These are phyloP conservation scores for Anguilla rostrata DNA, from an alignment of 2,113 vertebrate species.

Conservation along the genomic window DNA sequence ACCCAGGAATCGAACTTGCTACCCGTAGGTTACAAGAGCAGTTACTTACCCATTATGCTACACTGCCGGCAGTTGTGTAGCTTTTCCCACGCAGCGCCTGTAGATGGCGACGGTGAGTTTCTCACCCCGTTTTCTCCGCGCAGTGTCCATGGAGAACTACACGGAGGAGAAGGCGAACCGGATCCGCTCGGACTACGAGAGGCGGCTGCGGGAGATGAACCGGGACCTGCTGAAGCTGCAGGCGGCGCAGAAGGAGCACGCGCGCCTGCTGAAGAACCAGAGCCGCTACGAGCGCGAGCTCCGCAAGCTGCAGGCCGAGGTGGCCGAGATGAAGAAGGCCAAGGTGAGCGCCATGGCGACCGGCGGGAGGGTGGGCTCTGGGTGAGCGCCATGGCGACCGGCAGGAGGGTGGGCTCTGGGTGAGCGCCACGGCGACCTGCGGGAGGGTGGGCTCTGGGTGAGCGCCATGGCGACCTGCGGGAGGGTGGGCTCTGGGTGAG, in stretches of 20 bases:
- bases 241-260: slow-evolving; percentile 90
- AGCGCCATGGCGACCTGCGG: too few species aligned
- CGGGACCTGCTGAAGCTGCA: slow-evolving; percentile 92
- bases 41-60: too few species aligned
- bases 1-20: too few species aligned
- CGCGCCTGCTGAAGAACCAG: slow-evolving; percentile 93
- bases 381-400: not conserved
- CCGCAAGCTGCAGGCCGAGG: slow-evolving; percentile 88
- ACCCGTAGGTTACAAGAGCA: too few species aligned
- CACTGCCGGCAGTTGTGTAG: too few species aligned
- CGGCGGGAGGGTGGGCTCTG: too few species aligned
- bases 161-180: slow-evolving; percentile 93
- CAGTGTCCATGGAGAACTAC: slow-evolving; percentile 93
- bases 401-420: too few species aligned
- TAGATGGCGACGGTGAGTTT: too few species aligned
- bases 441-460: too few species aligned
- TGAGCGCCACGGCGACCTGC: too few species aligned
- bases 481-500: too few species aligned
- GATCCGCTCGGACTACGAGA: slow-evolving; percentile 93
- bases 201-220: slow-evolving; percentile 96
- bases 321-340: slow-evolving; percentile 96
- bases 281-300: slow-evolving; percentile 89
- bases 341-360: slow-evolving; percentile 70
- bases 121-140: not conserved
- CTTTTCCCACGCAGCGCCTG: too few species aligned